These are phyloP conservation scores for Gambusia yucatana DNA, from an alignment of 2,797 vertebrate species.

Conservation along the genomic window DNA sequence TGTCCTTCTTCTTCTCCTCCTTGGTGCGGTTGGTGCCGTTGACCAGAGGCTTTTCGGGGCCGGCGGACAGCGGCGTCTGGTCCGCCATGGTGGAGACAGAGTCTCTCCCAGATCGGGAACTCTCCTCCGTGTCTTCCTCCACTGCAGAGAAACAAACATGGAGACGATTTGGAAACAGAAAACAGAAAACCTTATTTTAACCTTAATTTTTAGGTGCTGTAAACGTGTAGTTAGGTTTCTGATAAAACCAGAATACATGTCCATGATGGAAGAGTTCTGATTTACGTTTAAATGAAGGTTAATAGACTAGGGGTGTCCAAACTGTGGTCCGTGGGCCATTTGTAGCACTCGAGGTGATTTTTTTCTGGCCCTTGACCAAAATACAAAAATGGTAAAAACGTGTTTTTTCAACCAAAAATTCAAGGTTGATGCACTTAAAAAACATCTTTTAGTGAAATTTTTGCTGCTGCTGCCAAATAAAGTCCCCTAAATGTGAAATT, in stretches of 20 bases:
- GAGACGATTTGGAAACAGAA: background rate
- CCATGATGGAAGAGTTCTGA: slow-evolving; percentile 25
- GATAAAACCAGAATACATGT: slow-evolving; percentile 16
- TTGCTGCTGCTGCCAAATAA: no score
- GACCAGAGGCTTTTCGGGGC: slow-evolving; percentile 73
- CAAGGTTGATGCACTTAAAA: no score
- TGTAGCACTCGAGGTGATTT: no score
- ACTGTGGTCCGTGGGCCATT: no score
- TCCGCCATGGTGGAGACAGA: slow-evolving; percentile 93
- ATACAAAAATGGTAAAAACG: no score
- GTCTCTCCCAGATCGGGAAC: slow-evolving; percentile 92
- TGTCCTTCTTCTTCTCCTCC: slow-evolving; percentile 82
- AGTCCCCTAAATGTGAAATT: no score
- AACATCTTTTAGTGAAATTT: no score
- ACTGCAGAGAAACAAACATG: slow-evolving; percentile 52
- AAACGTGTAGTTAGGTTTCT: slow-evolving; percentile 24
- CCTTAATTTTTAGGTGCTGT: slow-evolving; percentile 20
- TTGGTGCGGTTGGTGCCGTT: slow-evolving; percentile 76
- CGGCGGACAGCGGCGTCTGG: slow-evolving; percentile 69
- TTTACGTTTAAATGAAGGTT: slow-evolving; percentile 16
- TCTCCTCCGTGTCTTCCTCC: slow-evolving; percentile 92
- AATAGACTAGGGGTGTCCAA: slow-evolving; percentile 2
- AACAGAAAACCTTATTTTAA: slow-evolving; percentile 22
- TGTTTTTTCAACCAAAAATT: no score
- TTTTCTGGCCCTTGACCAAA: no score